Conservation (phyloP, 1,140 invertebrate species). For the Steinernema feltiae region DNA sequence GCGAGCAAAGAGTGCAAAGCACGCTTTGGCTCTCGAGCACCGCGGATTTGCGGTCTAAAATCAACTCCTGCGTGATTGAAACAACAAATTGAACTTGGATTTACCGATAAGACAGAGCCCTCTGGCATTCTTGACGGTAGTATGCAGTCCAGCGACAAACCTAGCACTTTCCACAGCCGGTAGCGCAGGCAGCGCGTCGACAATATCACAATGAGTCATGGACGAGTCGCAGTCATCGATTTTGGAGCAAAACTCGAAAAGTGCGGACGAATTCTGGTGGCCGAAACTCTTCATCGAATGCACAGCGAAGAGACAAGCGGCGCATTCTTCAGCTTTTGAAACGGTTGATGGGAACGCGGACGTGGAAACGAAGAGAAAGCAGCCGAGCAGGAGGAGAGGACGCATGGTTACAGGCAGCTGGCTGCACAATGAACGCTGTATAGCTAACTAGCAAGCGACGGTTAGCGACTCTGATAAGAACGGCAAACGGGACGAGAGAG, state of each 20-base stretch:
- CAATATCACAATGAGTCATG: neutral
- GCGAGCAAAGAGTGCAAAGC: neutral
- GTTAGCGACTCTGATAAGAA: too few relatives aligned
- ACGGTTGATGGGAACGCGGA: neutral
- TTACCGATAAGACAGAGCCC: neutral
- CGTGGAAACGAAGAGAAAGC: neutral
- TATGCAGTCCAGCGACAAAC: neutral
- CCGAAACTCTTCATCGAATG: neutral
- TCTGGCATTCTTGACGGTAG: neutral
- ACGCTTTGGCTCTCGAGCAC: neutral
- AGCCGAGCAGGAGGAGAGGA: neutral
- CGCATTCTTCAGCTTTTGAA: slow-evolving; percentile 17
- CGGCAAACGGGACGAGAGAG: too few relatives aligned
- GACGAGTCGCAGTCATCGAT: neutral
- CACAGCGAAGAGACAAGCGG: neutral
- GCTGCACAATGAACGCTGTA: too few relatives aligned
- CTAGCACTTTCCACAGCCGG: neutral
- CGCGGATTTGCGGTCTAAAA: neutral
- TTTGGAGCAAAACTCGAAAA: neutral
- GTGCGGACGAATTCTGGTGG: neutral
- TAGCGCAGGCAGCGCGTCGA: neutral
- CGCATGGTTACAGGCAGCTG: neutral
- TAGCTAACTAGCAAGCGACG: too few relatives aligned
- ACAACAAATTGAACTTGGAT: neutral
- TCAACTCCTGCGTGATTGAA: neutral